These are phyloP conservation scores for Corythoichthys haematopterus DNA, from an alignment of 2,113 vertebrate species.

Conservation along the genomic window DNA sequence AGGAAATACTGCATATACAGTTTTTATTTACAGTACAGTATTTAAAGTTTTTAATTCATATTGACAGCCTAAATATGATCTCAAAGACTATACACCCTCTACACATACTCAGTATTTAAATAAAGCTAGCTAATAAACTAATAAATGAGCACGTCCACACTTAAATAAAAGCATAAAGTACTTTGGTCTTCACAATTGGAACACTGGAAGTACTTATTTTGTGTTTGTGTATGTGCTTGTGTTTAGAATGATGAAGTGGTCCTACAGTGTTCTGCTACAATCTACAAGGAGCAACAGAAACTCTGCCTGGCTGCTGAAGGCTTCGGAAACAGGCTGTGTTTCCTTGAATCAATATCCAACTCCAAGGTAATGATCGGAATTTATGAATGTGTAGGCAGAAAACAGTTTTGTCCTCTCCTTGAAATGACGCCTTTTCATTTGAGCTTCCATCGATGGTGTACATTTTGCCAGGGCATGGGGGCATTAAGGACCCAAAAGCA, in stretches of 20 bases:
- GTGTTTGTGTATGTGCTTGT: slow-evolving; percentile 2
- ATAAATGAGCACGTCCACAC: neutral
- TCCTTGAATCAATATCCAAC: slow-evolving; percentile 95
- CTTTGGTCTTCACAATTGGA: neutral
- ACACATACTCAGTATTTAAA: too few species aligned
- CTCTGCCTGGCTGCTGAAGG: slow-evolving; percentile 93
- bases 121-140: too few species aligned
- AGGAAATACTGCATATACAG: too few species aligned
- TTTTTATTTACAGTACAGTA: too few species aligned
- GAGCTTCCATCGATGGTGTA: too few species aligned
- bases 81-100: too few species aligned
- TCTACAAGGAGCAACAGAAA: slow-evolving; percentile 93
- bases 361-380: slow-evolving; percentile 79
- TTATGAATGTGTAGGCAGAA: neutral
- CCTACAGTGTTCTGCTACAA: slow-evolving; percentile 85
- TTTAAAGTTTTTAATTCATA: too few species aligned
- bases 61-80: too few species aligned
- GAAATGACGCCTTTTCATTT: neutral
- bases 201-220: neutral
- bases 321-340: slow-evolving; percentile 95
- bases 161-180: neutral
- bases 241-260: slow-evolving; percentile 93
- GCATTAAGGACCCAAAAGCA: too few species aligned
- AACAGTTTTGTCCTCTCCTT: neutral
- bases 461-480: too few species aligned